These are phyloP conservation scores for Laticauda laticaudata DNA, from an alignment of 2,113 vertebrate genomes.

Conservation along the genomic window DNA sequence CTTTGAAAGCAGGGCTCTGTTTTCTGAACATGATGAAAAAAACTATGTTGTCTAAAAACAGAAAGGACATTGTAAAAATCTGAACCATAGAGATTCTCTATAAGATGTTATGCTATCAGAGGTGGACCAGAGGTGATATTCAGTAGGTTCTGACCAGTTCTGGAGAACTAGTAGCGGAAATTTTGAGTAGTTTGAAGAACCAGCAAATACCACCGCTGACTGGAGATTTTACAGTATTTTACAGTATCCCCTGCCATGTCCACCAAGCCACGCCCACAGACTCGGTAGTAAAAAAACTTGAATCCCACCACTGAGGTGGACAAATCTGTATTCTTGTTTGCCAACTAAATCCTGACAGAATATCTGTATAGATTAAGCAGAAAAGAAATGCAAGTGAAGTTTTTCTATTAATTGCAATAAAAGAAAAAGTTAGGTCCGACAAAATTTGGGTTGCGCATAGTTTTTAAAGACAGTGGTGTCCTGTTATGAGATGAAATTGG, in stretches of 20 bases:
- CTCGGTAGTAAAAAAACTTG: too few species aligned
- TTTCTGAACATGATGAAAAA: background rate
- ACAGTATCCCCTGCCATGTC: too few species aligned
- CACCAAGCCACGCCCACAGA: too few species aligned
- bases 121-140: background rate
- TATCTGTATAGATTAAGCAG: background rate
- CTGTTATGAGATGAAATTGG: background rate
- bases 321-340: background rate
- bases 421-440: background rate
- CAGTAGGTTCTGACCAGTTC: too few species aligned
- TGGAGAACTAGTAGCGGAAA: too few species aligned
- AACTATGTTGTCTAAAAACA: background rate
- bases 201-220: too few species aligned
- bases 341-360: background rate
- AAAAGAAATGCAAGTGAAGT: background rate
- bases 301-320: too few species aligned
- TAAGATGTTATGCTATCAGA: background rate
- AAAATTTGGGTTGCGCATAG: background rate
- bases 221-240: too few species aligned
- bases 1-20: background rate
- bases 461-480: background rate
- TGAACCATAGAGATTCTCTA: background rate
- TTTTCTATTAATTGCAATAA: background rate
- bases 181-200: too few species aligned
- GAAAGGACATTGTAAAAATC: background rate